Evolutionary conservation across 2,113 vertebrate genomes (phyloP).

Genomic region (Loxodonta africana): DNA sequence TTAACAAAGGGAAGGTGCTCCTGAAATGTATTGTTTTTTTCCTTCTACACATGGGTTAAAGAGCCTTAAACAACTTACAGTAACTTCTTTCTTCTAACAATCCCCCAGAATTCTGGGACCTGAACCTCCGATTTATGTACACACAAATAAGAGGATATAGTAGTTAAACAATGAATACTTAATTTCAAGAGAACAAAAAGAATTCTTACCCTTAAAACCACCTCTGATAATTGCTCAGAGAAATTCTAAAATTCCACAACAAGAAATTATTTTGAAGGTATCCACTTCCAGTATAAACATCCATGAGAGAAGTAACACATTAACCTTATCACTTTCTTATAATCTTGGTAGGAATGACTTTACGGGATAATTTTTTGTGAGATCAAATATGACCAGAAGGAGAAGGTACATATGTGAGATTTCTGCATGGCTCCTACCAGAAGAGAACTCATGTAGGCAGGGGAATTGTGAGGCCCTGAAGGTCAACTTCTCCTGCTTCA

Average conservation of each 20-base stretch:
- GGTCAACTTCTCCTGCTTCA: background rate
- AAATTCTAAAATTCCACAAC: constrained; percentile 51
- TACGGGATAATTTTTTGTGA: background rate
- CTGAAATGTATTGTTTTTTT: constrained; percentile 41
- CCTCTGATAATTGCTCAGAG: background rate
- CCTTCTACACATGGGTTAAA: background rate
- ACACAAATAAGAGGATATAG: background rate
- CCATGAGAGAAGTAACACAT: background rate
- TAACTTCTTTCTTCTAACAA: background rate
- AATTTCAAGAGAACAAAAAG: constrained; percentile 41
- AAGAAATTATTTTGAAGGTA: constrained; percentile 34
- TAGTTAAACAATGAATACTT: background rate
- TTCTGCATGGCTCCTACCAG: background rate
- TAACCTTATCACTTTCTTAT: background rate
- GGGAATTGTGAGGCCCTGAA: background rate
- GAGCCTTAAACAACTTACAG: constrained; percentile 26
- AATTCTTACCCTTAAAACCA: background rate
- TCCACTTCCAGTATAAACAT: background rate
- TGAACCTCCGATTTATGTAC: background rate
- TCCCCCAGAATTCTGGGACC: background rate
- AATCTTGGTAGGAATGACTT: background rate
- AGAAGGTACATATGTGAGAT: background rate
- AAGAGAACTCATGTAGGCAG: background rate
- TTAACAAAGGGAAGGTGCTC: constrained; percentile 24
- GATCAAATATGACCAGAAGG: background rate